These are phyloP conservation scores for Calosoma granatense DNA, from an alignment of 1,140 invertebrate species.

Conservation along the genomic window DNA sequence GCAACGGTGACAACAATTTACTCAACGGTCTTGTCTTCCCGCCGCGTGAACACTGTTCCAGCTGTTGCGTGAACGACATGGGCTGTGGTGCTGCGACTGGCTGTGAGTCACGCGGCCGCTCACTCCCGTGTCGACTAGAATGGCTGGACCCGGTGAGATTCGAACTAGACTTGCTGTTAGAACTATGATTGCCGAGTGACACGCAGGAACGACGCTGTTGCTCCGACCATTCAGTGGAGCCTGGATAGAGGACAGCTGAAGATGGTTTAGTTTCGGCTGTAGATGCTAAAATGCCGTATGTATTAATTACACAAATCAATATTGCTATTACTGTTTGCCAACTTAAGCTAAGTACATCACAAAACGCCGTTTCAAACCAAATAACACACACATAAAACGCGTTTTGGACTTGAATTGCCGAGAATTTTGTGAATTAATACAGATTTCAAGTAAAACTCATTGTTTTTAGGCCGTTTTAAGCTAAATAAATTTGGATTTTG, in stretches of 20 bases:
- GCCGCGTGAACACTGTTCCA: slow-evolving; percentile 53
- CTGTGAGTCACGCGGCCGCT: slow-evolving; percentile 1
- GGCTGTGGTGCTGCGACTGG: slow-evolving; percentile 31
- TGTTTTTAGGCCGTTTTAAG: too few relatives aligned
- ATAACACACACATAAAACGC: too few relatives aligned
- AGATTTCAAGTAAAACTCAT: too few relatives aligned
- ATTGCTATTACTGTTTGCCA: too few relatives aligned
- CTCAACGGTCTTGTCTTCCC: slow-evolving; percentile 47
- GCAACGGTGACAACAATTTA: slow-evolving; percentile 55
- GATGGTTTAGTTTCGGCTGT: slow-evolving; percentile 60
- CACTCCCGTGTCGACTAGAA: slow-evolving; percentile 29
- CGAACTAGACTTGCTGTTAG: slow-evolving; percentile 59
- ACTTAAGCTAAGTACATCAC: too few relatives aligned
- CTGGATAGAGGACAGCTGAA: slow-evolving; percentile 47
- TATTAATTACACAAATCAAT: too few relatives aligned
- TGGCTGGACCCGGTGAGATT: slow-evolving; percentile 49
- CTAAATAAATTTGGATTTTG: too few relatives aligned
- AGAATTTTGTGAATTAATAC: too few relatives aligned
- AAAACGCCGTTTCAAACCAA: too few relatives aligned
- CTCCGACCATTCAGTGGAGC: slow-evolving; percentile 45
- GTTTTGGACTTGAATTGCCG: too few relatives aligned
- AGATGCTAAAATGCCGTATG: slow-evolving; percentile 39
- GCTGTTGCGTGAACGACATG: slow-evolving; percentile 64
- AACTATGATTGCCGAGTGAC: slow-evolving; percentile 58
- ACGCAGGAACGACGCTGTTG: slow-evolving; percentile 57